These are phyloP conservation scores for Cyanistes caeruleus DNA, from an alignment of 2,113 vertebrate species.

Conservation along the genomic window DNA sequence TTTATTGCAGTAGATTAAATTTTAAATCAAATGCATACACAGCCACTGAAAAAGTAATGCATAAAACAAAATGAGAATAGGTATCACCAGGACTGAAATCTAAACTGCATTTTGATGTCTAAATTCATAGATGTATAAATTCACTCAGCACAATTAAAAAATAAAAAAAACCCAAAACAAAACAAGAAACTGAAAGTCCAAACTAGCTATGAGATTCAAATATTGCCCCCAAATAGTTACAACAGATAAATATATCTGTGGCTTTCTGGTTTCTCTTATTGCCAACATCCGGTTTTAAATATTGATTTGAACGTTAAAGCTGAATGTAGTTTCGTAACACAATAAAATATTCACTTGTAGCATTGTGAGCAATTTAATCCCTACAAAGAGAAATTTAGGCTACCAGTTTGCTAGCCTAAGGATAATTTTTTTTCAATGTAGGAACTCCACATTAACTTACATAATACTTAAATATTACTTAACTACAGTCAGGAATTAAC, in stretches of 20 bases:
- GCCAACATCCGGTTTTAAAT: neutral
- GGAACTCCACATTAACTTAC: neutral
- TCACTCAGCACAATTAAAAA: neutral
- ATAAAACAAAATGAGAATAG: neutral
- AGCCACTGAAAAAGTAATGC: conserved; percentile 5
- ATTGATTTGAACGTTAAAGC: neutral
- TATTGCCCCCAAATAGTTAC: neutral
- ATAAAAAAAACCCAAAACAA: too few relatives aligned
- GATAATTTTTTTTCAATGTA: neutral
- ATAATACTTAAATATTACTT: neutral
- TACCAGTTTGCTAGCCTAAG: neutral
- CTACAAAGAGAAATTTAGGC: neutral
- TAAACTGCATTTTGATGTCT: neutral
- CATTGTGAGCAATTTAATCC: neutral
- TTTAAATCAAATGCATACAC: conserved; percentile 10
- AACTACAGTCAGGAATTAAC: neutral
- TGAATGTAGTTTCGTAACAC: neutral
- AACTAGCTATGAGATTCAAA: neutral
- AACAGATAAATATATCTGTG: neutral
- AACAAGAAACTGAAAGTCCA: neutral
- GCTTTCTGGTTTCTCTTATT: neutral
- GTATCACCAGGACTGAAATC: neutral
- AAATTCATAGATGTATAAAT: neutral
- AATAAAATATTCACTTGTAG: neutral
- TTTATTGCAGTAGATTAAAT: neutral